Percentiles rank a stretch among this genome's conserved stretches.
These are phyloP conservation scores for Pherbina coryleti DNA, from an alignment of 2,888 invertebrate genomes.

Conservation along the genomic window DNA sequence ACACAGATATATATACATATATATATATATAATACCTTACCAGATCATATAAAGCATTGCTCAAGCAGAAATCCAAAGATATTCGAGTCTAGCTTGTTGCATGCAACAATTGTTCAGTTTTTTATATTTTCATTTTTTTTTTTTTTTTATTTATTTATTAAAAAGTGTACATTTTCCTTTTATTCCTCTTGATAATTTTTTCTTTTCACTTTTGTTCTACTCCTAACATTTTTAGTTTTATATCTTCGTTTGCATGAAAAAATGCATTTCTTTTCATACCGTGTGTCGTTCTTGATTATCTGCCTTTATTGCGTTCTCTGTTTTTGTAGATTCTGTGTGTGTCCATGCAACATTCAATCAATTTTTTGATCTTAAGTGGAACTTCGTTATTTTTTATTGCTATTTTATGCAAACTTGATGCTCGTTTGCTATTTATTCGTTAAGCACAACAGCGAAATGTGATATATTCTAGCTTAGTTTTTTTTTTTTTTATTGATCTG, in stretches of 20 bases:
- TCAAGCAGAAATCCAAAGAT: not conserved
- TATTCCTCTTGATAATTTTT: not conserved
- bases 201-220: not conserved
- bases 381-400: conserved; percentile 48
- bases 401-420: conserved; percentile 39
- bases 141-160: not conserved
- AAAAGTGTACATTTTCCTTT: not conserved
- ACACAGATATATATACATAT: no score
- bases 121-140: not conserved
- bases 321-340: not conserved
- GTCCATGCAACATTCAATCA: conserved; percentile 36
- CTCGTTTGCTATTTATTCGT: not conserved
- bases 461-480: not conserved
- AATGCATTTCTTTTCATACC: not conserved
- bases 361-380: conserved; percentile 40
- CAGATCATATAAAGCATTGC: not conserved
- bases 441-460: not conserved
- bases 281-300: not conserved
- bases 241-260: conserved; percentile 13
- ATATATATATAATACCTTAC: no score
- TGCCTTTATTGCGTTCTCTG: not conserved
- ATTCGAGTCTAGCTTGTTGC: not conserved
- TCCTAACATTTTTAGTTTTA: not conserved
- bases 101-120: not conserved
- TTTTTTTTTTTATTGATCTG: not conserved